These are phyloP conservation scores for Burhinus bistriatus DNA, from an alignment of 2,113 vertebrate species.

Conservation along the genomic window DNA sequence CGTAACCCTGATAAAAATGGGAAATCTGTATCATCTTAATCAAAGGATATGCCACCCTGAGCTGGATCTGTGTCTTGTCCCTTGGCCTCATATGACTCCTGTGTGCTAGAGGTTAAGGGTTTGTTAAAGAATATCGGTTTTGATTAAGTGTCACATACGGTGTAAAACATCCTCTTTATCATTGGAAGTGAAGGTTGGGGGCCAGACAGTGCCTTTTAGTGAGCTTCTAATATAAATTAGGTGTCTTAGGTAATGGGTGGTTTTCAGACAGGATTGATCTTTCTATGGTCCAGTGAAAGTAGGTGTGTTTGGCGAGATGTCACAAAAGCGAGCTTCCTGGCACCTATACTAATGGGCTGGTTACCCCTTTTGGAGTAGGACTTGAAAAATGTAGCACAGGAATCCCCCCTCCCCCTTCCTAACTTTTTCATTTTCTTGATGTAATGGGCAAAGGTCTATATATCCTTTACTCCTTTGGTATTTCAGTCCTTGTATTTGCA, in stretches of 20 bases:
- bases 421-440: conserved; percentile 68
- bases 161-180: conserved; percentile 78
- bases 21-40: conserved; percentile 78
- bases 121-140: conserved; percentile 82
- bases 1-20: conserved; percentile 74
- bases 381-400: conserved; percentile 58
- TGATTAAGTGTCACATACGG: conserved; percentile 82
- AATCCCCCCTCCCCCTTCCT: conserved; percentile 56
- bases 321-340: conserved; percentile 72
- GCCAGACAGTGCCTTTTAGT: conserved; percentile 69
- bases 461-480: conserved; percentile 71
- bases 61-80: conserved; percentile 70
- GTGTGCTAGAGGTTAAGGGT: conserved; percentile 74
- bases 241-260: conserved; percentile 77
- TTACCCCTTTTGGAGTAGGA: conserved; percentile 70
- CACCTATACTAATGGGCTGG: conserved; percentile 75
- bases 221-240: conserved; percentile 80
- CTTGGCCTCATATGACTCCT: conserved; percentile 73
- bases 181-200: conserved; percentile 74
- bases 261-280: conserved; percentile 79
- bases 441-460: conserved; percentile 69
- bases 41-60: conserved; percentile 76
- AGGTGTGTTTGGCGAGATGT: conserved; percentile 66
- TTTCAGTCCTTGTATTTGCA: conserved; percentile 67
- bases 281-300: conserved; percentile 65